Base-by-base conservation (phyloP, 2,888 invertebrate species). In the Strigamia maritima region DNA sequence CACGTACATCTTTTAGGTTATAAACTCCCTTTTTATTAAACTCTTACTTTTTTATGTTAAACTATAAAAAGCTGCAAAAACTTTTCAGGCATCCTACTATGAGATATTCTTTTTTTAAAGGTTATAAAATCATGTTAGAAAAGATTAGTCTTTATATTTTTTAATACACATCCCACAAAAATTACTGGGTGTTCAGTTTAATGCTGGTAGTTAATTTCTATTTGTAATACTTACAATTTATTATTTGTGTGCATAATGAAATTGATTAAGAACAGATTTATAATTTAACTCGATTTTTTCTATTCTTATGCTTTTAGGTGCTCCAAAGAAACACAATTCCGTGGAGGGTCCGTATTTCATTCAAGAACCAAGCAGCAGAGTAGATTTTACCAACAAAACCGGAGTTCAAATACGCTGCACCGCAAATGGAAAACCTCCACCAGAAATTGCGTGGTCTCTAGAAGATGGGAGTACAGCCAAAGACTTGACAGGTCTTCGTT, bases 331-430 rank as follows among this genome's bases (percentile, higher is more conserved):
- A 19, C 76, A 35, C 28, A 35, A 75, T 75, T 38, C 6, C 19
- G 19, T 24, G 12, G 76, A 75, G 35, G 76, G 76, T 40, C 76
- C 76, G 31, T 38, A 75, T 75, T 75, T 75, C 14, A 75, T 38
- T n/a, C 38, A 75, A 40, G 76, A 75, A 40, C 76, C 76, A 12
- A 35, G 14, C 38, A 75, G 76, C 40, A 22, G 22, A 40, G 83
- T 84, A 54, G 83, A 84, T 79, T 84, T 85, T 77, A 83, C 84
- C 76, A 84, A 84, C 81, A 83, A 83, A 12, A 84, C 84, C 26
- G 84, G 85, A 0, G 83, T 84, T 1, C 80, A 82, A 19, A 80
- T 84, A 12, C 83, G 83, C 35, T 85, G 85, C 79, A 79, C 81
- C 14, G 84, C 84, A n/a, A 82, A 82, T 19, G 85, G 85, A 0